phyloP scores from a whole-genome alignment of 2,888 invertebrate genomes.

The Busseola fusca region DNA sequence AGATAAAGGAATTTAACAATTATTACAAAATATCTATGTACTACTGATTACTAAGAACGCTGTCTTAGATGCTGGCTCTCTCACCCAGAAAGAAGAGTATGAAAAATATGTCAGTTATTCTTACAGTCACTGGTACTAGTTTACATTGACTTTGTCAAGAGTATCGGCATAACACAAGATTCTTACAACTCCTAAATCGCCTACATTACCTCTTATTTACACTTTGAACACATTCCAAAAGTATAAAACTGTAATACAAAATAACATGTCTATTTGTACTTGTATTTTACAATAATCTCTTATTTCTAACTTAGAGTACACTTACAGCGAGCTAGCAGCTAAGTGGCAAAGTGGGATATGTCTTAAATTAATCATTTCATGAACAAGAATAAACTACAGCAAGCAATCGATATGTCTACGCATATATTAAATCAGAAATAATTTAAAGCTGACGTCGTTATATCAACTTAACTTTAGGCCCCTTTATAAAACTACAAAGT shows the following conservation, averaged over 20 bases:
- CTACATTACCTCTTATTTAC: constrained; percentile 60
- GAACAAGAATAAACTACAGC: constrained; percentile 63
- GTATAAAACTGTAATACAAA: constrained; percentile 61
- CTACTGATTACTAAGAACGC: background rate
- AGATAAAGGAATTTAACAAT: background rate
- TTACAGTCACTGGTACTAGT: constrained; percentile 13
- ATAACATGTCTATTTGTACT: constrained; percentile 69
- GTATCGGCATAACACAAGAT: constrained; percentile 22
- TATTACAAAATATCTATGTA: background rate
- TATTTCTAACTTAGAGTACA: constrained; percentile 57
- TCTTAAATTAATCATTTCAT: constrained; percentile 74
- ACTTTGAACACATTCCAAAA: constrained; percentile 61
- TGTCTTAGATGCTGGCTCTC: background rate
- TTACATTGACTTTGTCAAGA: constrained; percentile 47
- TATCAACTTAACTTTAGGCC: constrained; percentile 65
- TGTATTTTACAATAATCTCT: constrained; percentile 66
- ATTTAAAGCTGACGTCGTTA: constrained; percentile 78
- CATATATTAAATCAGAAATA: constrained; percentile 72
- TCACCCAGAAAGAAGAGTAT: background rate
- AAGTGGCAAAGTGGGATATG: constrained; percentile 86
- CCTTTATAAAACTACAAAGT: constrained; percentile 59
- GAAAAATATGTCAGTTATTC: background rate
- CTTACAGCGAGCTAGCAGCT: constrained; percentile 65
- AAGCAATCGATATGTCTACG: constrained; percentile 72
- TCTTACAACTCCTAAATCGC: constrained; percentile 29